Evolutionary conservation across 1,140 invertebrate species (phyloP).

Genomic region (Neodiprion lecontei): DNA sequence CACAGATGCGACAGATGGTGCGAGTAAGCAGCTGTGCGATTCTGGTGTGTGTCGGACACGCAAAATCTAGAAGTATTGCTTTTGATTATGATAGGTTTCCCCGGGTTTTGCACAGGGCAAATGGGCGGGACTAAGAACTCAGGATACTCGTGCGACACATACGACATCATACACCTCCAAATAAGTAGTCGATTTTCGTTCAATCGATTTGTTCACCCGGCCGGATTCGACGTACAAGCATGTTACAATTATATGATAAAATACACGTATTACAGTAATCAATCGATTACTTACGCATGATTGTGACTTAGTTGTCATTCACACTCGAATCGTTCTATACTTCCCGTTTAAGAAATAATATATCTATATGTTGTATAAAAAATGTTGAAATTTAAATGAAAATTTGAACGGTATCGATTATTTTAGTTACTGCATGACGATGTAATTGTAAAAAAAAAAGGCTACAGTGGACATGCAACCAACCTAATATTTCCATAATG

Average conservation of each 20-base stretch:
- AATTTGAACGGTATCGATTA: no score
- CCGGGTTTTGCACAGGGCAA: neutral
- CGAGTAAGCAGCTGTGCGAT: no score
- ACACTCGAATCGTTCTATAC: no score
- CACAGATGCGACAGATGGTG: neutral
- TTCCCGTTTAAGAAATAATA: no score
- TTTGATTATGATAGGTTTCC: constrained; percentile 3
- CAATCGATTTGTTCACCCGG: neutral
- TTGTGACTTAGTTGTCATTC: no score
- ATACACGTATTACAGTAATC: neutral
- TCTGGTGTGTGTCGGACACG: neutral
- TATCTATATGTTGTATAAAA: no score
- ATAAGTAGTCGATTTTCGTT: neutral
- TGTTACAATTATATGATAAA: neutral
- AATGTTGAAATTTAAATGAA: no score
- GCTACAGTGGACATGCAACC: no score
- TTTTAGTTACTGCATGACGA: no score
- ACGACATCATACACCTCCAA: neutral
- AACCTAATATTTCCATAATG: no score
- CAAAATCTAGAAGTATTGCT: neutral
- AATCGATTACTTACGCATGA: no score
- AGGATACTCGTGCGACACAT: neutral
- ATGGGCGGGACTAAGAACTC: neutral
- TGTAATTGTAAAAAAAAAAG: no score
- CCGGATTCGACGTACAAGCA: neutral